Base-by-base conservation (phyloP, 2,113 vertebrate genomes). In the Glaucomys volans region DNA sequence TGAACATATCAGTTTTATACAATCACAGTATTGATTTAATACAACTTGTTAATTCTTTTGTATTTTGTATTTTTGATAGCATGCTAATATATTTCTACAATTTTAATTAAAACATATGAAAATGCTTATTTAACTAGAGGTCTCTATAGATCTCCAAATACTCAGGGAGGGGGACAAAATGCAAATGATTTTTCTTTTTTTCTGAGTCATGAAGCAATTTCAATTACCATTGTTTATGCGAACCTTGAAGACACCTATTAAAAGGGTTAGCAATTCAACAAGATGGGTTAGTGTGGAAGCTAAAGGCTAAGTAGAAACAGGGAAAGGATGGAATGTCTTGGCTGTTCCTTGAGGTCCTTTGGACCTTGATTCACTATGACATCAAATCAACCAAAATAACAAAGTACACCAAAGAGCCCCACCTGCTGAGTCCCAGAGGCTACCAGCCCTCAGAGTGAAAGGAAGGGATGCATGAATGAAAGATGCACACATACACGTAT, bases 111-210 rank as follows among this genome's bases (percentile, higher is more conserved):
- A 91, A 80, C 62, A 89, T 35, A 44, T 87, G 35, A 79, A 81
- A 96, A 90, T 79, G 9, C 75, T 93, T 95, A 87, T 47, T 47
- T 95, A 17, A 91, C 62, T 37, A 93, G 22, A 96, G 89, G 6
- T 89, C 28, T 42, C 40, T 37, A 24, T 71, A 50, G 50, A 84
- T 95, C 90, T 42, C 7, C n/a, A 94, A 69, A 92, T 69, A 59
- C 37, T 67, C 57, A 75, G 0, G 8, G 30, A 69, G n/a, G 40
- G 24, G 87, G 24, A 57, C 28, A 81, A 93, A 93, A 59, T 30
- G 22, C 6, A 86, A 89, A 72, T 52, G 16, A 57, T n/a, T 64
- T 75, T 75, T 52, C 47, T 12, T 83, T 57, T 85, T 83, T 87
- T 89, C 86, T 95, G n/a, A 44, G 17, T 24, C 28, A n/a, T 7